Evolutionary conservation across 2,797 vertebrate genomes (phyloP).

Genomic region (Pampus argenteus): DNA sequence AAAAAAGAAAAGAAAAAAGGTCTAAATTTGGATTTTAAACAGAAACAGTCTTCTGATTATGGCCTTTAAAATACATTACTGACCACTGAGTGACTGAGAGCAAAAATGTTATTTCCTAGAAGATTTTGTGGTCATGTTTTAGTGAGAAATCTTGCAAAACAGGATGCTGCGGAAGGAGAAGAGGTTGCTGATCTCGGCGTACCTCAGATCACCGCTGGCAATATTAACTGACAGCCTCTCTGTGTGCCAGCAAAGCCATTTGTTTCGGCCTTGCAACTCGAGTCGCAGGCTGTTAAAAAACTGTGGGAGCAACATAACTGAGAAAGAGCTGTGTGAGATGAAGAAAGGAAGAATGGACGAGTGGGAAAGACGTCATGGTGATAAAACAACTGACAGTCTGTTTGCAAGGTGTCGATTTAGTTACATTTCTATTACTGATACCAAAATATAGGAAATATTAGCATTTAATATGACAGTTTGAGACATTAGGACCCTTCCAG

Average conservation of each 20-base stretch:
- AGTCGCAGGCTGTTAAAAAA: constrained; percentile 40
- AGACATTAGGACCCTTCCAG: not conserved
- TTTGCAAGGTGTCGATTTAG: not conserved
- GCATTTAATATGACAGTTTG: not conserved
- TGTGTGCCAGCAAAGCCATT: constrained; percentile 60
- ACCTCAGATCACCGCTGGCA: constrained; percentile 39
- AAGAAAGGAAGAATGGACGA: not conserved
- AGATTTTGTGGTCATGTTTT: not conserved
- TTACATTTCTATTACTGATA: not conserved
- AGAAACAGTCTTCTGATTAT: not conserved
- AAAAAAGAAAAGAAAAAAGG: not conserved
- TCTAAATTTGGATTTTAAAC: not conserved
- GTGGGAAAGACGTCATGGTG: constrained; percentile 5
- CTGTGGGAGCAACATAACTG: constrained; percentile 22
- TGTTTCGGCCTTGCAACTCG: constrained; percentile 55
- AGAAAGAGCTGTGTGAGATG: constrained; percentile 35
- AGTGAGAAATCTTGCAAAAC: constrained; percentile 1
- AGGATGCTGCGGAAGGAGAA: constrained; percentile 31
- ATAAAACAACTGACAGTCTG: constrained; percentile 1
- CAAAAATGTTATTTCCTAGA: not conserved
- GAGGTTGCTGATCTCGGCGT: constrained; percentile 18
- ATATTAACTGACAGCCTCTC: constrained; percentile 32
- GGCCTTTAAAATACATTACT: not conserved
- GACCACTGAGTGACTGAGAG: not conserved
- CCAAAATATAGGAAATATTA: not conserved